These are phyloP conservation scores for Thecophora atra DNA, from an alignment of 2,888 invertebrate genomes.

Conservation along the genomic window DNA sequence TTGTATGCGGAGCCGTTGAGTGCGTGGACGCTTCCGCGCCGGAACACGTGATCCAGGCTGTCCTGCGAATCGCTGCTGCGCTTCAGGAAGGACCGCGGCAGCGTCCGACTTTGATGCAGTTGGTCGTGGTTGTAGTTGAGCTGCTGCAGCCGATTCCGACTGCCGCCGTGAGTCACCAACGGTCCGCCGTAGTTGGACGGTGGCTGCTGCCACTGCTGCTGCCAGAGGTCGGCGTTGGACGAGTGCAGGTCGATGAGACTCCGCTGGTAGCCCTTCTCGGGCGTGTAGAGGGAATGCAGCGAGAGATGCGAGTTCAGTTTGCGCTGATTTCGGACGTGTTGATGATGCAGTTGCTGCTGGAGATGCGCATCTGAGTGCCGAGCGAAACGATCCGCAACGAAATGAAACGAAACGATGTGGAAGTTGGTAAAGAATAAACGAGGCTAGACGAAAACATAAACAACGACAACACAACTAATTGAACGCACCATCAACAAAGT, in stretches of 20 bases:
- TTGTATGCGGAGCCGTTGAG: background rate
- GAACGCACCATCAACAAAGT: constrained; percentile 52
- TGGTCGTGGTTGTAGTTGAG: constrained; percentile 44
- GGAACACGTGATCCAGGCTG: constrained; percentile 43
- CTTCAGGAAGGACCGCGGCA: constrained; percentile 63
- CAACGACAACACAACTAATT: background rate
- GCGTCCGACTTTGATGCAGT: constrained; percentile 59
- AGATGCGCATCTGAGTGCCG: background rate
- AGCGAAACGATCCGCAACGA: background rate
- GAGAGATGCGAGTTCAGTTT: constrained; percentile 62
- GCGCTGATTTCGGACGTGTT: constrained; percentile 35
- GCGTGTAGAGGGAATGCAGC: constrained; percentile 52
- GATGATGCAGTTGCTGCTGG: constrained; percentile 9
- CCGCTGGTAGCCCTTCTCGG: constrained; percentile 51
- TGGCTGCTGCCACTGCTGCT: constrained; percentile 20
- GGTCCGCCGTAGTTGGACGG: constrained; percentile 43
- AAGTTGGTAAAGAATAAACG: background rate
- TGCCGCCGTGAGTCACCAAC: constrained; percentile 46
- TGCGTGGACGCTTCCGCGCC: background rate
- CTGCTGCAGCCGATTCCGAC: constrained; percentile 46
- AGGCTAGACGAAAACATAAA: background rate
- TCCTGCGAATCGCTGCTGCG: constrained; percentile 56
- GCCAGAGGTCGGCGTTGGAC: constrained; percentile 46
- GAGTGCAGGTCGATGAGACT: constrained; percentile 52
- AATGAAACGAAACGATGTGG: background rate